Conservation (phyloP, 2,797 vertebrate genomes). For the Pseudomugil tenellus region DNA sequence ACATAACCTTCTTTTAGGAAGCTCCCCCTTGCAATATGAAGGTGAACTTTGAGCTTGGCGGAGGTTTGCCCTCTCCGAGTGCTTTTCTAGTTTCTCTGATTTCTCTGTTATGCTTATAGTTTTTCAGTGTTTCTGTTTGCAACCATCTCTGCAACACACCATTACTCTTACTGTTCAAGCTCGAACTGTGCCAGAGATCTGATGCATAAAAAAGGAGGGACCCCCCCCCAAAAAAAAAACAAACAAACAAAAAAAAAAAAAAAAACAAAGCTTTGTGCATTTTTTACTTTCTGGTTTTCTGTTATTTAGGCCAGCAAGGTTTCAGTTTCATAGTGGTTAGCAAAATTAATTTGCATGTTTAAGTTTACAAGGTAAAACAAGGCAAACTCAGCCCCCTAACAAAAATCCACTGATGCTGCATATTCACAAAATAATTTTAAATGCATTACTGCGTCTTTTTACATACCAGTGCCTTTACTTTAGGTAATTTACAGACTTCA, state of each 20-base stretch:
- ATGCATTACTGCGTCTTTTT: background rate
- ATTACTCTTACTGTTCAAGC: too few relatives aligned
- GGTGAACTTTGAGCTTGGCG: too few relatives aligned
- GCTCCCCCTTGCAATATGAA: too few relatives aligned
- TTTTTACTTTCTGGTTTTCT: conserved; percentile 9
- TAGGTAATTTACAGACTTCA: conserved; percentile 3
- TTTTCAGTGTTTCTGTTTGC: background rate
- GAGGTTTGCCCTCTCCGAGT: too few relatives aligned
- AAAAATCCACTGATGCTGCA: background rate
- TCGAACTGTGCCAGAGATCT: too few relatives aligned
- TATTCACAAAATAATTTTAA: background rate
- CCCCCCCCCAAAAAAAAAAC: too few relatives aligned
- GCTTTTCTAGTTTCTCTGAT: too few relatives aligned
- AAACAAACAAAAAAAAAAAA: too few relatives aligned
- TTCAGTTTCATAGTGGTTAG: background rate
- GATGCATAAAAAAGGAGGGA: too few relatives aligned
- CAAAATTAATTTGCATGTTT: background rate
- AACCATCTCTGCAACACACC: background rate
- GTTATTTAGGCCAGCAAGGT: background rate
- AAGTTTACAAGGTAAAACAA: background rate
- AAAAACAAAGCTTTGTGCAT: too few relatives aligned
- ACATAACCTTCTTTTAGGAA: too few relatives aligned
- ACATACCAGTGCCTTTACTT: background rate
- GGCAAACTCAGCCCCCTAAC: background rate
- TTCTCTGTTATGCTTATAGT: too few relatives aligned